These are phyloP conservation scores for Panthera uncia DNA, from an alignment of 2,113 vertebrate species.

Conservation along the genomic window DNA sequence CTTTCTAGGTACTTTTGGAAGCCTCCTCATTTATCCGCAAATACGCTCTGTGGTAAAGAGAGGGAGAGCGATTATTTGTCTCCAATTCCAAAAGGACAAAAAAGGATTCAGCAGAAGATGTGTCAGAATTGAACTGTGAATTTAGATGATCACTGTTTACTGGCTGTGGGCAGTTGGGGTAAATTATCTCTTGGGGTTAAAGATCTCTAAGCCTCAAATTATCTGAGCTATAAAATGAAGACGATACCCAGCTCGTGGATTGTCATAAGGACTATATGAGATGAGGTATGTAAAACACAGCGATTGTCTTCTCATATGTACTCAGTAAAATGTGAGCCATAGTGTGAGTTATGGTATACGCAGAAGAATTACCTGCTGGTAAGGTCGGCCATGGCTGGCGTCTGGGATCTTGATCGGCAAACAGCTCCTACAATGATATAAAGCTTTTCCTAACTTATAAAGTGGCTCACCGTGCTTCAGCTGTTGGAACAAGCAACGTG, in stretches of 20 bases:
- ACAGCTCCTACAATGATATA: neutral
- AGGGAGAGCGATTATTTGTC: neutral
- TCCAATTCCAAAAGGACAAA: neutral
- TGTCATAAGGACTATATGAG: neutral
- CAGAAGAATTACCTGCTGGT: no score
- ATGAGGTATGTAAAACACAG: neutral
- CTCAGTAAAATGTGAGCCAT: fast-evolving
- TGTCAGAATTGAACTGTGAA: neutral
- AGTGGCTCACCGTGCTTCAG: neutral
- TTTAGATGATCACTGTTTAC: neutral
- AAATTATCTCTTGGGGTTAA: neutral
- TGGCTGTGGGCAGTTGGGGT: neutral
- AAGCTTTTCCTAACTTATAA: neutral
- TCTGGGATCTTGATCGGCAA: neutral
- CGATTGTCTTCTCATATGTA: fast-evolving
- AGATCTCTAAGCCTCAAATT: neutral
- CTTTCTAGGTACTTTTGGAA: neutral
- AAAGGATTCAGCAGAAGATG: neutral
- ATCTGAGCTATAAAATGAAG: neutral
- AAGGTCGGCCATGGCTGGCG: neutral
- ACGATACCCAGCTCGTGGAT: fast-evolving
- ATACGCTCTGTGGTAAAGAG: neutral
- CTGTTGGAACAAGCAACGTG: neutral
- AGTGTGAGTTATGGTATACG: fast-evolving
- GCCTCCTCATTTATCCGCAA: neutral